Conservation (phyloP, 2,888 invertebrate genomes). For the Lepidonotus clava region DNA sequence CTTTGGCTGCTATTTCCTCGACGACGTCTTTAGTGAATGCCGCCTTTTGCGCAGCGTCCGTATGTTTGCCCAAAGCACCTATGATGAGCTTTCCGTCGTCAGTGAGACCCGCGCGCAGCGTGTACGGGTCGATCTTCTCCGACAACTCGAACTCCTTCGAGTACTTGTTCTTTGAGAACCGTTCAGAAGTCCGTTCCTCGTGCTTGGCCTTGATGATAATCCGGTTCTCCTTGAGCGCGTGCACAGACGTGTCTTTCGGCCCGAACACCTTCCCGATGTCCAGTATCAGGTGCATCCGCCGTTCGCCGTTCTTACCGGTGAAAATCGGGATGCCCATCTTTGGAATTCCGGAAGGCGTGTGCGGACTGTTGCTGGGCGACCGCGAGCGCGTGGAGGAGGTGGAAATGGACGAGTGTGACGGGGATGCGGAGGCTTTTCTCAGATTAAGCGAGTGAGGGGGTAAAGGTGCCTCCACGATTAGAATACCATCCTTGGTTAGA, state of each 20-base stretch:
- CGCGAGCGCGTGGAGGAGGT: conserved; percentile 57
- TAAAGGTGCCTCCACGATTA: conserved; percentile 65
- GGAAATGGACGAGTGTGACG: conserved; percentile 59
- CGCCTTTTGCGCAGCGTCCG: conserved; percentile 54
- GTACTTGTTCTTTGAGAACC: conserved; percentile 65
- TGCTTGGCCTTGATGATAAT: conserved; percentile 67
- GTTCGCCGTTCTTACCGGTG: conserved; percentile 54
- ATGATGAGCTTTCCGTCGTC: conserved; percentile 64
- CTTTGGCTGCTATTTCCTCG: conserved; percentile 59
- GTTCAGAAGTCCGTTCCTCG: conserved; percentile 66
- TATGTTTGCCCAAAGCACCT: conserved; percentile 66
- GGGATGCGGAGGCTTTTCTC: conserved; percentile 61
- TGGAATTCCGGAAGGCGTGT: conserved; percentile 58
- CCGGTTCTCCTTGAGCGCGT: conserved; percentile 66
- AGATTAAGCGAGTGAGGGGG: conserved; percentile 63
- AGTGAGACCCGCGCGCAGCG: conserved; percentile 63
- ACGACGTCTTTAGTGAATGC: conserved; percentile 60
- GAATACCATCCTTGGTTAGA: conserved; percentile 64
- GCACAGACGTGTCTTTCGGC: conserved; percentile 66
- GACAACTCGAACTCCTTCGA: conserved; percentile 65
- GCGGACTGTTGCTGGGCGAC: conserved; percentile 64
- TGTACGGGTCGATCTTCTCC: conserved; percentile 66
- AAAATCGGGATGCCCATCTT: conserved; percentile 62
- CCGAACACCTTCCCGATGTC: conserved; percentile 62
- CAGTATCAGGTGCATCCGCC: conserved; percentile 58